Evolutionary conservation across 1,140 invertebrate genomes (phyloP), one percentile per base, ranked within the genome.

Genomic region (Pomacea maculata): DNA sequence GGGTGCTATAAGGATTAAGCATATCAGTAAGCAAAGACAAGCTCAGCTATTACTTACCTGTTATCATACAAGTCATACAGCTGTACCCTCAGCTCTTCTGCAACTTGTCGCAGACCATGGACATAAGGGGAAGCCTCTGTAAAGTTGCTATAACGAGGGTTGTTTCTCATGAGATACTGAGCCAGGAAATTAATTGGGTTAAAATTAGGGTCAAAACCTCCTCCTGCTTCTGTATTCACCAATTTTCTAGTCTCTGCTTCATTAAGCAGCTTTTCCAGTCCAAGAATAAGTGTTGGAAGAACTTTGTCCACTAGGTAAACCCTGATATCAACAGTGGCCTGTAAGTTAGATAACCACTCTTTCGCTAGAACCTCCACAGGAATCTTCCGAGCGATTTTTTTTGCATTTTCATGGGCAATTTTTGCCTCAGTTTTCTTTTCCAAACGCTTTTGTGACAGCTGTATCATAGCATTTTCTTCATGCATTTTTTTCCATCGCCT

Each of bases 111-210:
- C 25, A 91, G 73, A 34, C 88, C 86, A 76, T 89, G 85, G 2
- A 91, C 88, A 86, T 92, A 92, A 0, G 90, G 88, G 52, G 90
- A 91, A 34, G 89, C 88, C 81, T 91, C 90, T 67, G 87, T 86
- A 75, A 91, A 89, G 77, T 91, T 91, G 84, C 88, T 89, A 79
- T 88, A 91, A 73, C 82, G 81, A 76, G 91, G 91, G 80, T 92
- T 92, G 83, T 92, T 92, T 77, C 91, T 86, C 87, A 92, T 88
- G 70, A 92, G 82, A 83, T 91, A 91, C 83, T 91, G 89, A 45
- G 90, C 91, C n/a, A 92, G 79, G 79, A 86, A 91, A 85, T 92
- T 91, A 10, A 92, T 85, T 4, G 91, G 91, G 83, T 92, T 92
- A 83, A 92, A 92, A 80, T 91, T 87, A 25, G 87, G 82, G 79